phyloP scores from a whole-genome alignment of 1,140 invertebrate genomes.

The Maconellicoccus hirsutus region DNA sequence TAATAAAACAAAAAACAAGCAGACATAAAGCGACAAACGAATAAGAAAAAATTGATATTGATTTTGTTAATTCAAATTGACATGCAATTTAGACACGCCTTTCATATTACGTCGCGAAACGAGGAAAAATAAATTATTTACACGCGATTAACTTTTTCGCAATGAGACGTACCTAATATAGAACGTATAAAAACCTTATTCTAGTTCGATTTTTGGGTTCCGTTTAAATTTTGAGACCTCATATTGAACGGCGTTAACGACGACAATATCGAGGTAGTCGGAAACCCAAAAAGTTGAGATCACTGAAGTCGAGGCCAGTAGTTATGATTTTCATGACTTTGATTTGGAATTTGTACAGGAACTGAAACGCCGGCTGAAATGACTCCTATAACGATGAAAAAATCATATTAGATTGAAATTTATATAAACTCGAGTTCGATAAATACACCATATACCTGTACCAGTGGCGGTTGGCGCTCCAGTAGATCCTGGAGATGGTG shows the following conservation, averaged over 20 bases:
- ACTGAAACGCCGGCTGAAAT: conserved; percentile 94
- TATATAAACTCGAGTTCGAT: not conserved
- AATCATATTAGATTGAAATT: not conserved
- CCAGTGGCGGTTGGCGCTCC: conserved; percentile 28
- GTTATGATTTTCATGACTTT: conserved; percentile 68
- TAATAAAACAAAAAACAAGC: conserved; percentile 11
- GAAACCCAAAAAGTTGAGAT: conserved; percentile 34
- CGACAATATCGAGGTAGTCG: not conserved
- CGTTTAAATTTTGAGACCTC: conserved; percentile 1
- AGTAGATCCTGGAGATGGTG: conserved; percentile 23
- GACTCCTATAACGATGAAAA: conserved; percentile 56
- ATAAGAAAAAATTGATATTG: not conserved
- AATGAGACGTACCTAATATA: not conserved
- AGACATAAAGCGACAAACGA: not conserved
- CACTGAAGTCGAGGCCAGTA: conserved; percentile 96
- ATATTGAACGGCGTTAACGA: not conserved
- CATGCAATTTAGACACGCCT: not conserved
- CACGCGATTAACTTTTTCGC: not conserved
- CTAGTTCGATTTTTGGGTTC: conserved; percentile 21
- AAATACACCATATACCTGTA: conserved; percentile 27
- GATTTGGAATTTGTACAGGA: conserved; percentile 83
- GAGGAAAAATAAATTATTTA: not conserved
- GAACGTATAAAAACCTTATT: not conserved
- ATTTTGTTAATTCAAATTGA: not conserved
- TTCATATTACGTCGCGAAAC: not conserved